Percentiles rank a stretch among this genome's conserved stretches.
Evolutionary conservation across 2,797 vertebrate species (phyloP).

Genomic region (Coranthus polyacanthus): DNA sequence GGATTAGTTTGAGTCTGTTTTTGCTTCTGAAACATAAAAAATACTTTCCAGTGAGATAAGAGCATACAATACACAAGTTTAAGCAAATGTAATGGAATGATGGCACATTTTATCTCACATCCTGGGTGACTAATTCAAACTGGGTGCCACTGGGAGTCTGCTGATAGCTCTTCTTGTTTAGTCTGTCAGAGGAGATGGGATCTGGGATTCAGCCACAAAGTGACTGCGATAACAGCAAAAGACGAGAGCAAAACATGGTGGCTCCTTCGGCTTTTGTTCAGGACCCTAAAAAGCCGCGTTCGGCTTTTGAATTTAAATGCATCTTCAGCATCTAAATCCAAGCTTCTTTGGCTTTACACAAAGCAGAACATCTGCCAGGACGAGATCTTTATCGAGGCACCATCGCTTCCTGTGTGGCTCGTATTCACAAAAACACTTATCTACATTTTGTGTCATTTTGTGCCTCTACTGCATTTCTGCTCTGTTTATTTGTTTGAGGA

Average conservation of each 20-base stretch:
- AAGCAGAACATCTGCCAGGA: constrained; percentile 72
- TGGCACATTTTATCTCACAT: constrained; percentile 64
- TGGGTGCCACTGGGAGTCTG: constrained; percentile 64
- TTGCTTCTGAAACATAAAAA: constrained; percentile 10
- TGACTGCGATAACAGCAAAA: constrained; percentile 76
- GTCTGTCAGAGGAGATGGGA: constrained; percentile 82
- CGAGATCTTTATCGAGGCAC: constrained; percentile 82
- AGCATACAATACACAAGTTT: constrained; percentile 9
- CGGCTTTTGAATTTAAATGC: constrained; percentile 68
- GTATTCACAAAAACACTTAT: constrained; percentile 53
- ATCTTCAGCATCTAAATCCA: constrained; percentile 67
- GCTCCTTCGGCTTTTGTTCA: constrained; percentile 69
- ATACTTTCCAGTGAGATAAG: constrained; percentile 22
- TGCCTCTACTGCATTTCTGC: constrained; percentile 2
- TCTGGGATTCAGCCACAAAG: constrained; percentile 68
- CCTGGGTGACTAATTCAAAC: constrained; percentile 73
- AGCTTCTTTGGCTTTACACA: constrained; percentile 73
- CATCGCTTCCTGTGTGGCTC: constrained; percentile 75
- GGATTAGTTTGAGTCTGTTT: constrained; percentile 7
- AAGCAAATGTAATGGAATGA: constrained; percentile 50
- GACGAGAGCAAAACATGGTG: constrained; percentile 77
- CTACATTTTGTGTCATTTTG: constrained; percentile 19
- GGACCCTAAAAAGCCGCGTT: constrained; percentile 45
- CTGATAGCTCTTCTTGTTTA: constrained; percentile 82
- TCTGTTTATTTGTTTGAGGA: constrained; percentile 22